Percentiles rank a stretch among this genome's conserved stretches.
Conservation (phyloP, 2,113 vertebrate species). For the Platysteira castanea region DNA sequence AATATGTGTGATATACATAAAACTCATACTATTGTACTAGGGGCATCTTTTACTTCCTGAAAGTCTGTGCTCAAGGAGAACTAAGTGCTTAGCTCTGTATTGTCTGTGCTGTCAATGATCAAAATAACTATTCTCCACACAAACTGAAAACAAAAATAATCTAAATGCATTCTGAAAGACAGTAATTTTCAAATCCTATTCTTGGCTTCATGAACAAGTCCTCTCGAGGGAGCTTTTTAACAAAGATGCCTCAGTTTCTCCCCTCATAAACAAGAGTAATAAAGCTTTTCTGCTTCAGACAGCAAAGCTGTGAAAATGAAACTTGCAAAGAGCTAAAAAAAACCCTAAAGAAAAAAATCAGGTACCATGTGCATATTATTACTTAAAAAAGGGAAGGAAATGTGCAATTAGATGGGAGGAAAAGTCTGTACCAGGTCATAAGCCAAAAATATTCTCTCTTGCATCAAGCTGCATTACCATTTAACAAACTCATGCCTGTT, state of each 20-base stretch:
- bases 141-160: constrained; percentile 1
- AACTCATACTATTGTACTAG: not conserved
- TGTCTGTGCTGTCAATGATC: not conserved
- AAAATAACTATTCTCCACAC: not conserved
- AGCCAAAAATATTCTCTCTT: not conserved
- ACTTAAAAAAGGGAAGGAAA: constrained; percentile 24
- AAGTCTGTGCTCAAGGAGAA: not conserved
- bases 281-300: not conserved
- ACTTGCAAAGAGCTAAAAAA: not conserved
- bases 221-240: not conserved
- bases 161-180: not conserved
- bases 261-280: not conserved
- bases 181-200: not conserved
- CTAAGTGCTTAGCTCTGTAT: not conserved
- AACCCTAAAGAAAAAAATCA: not conserved
- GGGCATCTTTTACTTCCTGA: not conserved
- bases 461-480: not conserved
- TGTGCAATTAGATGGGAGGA: not conserved
- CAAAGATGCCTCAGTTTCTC: not conserved
- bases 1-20: not conserved
- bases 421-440: not conserved
- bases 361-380: not conserved
- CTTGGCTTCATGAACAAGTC: not conserved
- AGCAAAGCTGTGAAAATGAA: not conserved
- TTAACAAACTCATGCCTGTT: not conserved